phyloP scores from a whole-genome alignment of 2,888 invertebrate genomes.

The Netelia melanura region DNA sequence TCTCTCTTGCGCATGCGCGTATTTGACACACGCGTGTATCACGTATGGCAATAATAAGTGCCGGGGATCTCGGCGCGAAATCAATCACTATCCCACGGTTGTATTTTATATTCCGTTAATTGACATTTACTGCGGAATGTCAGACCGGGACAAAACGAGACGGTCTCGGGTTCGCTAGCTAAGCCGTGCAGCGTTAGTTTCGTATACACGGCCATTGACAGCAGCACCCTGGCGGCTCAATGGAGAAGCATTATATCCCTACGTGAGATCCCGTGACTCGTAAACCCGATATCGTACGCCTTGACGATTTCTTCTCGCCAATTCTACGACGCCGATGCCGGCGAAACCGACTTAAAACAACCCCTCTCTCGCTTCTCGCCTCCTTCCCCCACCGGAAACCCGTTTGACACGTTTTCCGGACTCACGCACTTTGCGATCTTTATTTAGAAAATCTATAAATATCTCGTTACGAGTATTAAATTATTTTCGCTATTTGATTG shows the following conservation, averaged over 20 bases:
- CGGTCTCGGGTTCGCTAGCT: background rate
- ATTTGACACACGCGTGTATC: slow-evolving; percentile 13
- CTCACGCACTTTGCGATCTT: slow-evolving; percentile 2
- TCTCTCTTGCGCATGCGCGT: background rate
- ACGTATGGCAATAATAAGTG: slow-evolving; percentile 27
- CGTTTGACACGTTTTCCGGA: slow-evolving; percentile 41
- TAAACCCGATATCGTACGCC: slow-evolving; percentile 66
- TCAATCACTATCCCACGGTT: slow-evolving; percentile 66
- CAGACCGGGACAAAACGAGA: background rate
- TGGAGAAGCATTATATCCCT: slow-evolving; percentile 12
- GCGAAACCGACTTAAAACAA: slow-evolving; percentile 16
- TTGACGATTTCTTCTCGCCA: slow-evolving; percentile 52
- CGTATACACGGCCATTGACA: slow-evolving; percentile 38
- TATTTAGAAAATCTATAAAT: slow-evolving; percentile 19
- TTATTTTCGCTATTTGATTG: background rate
- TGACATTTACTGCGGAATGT: slow-evolving; percentile 65
- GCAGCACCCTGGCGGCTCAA: slow-evolving; percentile 21
- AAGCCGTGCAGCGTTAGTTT: slow-evolving; percentile 38
- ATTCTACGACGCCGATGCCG: slow-evolving; percentile 39
- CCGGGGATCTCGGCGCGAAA: slow-evolving; percentile 53
- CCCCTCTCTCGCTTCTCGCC: background rate
- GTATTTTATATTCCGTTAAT: slow-evolving; percentile 67
- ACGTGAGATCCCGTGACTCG: slow-evolving; percentile 24
- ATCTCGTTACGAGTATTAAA: background rate
- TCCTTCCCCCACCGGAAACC: slow-evolving; percentile 35